Base-by-base conservation (phyloP, 2,888 invertebrate genomes). In the Tribolium freemani region DNA sequence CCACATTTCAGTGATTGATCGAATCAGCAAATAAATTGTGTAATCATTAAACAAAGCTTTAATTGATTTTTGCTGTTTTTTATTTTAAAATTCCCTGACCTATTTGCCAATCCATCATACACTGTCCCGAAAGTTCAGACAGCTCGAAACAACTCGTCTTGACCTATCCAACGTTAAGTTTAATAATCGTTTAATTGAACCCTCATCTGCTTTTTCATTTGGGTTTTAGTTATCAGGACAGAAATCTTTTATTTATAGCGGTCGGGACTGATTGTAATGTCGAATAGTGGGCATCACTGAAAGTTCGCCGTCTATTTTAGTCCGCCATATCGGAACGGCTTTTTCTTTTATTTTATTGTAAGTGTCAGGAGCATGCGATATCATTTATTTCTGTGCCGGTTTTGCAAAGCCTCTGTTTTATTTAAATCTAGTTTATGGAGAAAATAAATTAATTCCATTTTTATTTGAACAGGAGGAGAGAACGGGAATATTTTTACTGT, bases 361-460 rank as follows among this genome's bases (percentile, higher is more conserved):
- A 75, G 71, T 75, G 73, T 73, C 73, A 73, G 56, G 31, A 31
- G 21, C 69, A 73, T 20, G 10, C 73, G 45, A 64, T 69, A 76
- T 80, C 81, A 79, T 82, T 82, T 80, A 77, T 82, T 79, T 79
- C 76, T 76, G 70, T 64, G 64, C 72, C 58, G 11, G 57, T 46
- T 57, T 21, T 30, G 69, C 69, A 58, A 58, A 58, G 57, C 63
- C 72, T 54, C 73, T 77, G 76, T 77, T 79, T 80, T 80, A 79
- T 80, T 79, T 78, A 79, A 79, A 79, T 77, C 77, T 75, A 71
- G 67, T 77, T 75, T 76, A 76, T 75, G 73, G 73, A 60, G 69
- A 73, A 68, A 76, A 76, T 77, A 75, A 78, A 75, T 77, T 77
- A 74, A 74, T 77, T 74, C 71, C 71, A 75, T 76, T 78, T 74